These are phyloP conservation scores for Drosophila sproati DNA, from an alignment of 1,140 invertebrate species.

Conservation along the genomic window DNA sequence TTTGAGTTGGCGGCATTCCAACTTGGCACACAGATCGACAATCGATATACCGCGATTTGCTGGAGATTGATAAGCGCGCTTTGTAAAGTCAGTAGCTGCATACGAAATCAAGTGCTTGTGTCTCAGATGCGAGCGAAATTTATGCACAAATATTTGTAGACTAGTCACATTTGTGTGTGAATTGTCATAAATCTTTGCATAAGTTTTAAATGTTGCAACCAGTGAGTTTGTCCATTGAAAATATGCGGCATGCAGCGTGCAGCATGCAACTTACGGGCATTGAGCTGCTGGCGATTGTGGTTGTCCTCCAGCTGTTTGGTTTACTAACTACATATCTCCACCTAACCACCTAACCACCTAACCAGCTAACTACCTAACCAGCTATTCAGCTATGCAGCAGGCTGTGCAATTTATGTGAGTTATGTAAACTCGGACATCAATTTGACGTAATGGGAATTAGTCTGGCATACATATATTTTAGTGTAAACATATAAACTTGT, in stretches of 20 bases:
- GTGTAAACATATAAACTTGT: constrained; percentile 50
- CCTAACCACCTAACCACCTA: too few relatives aligned
- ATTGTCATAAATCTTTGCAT: constrained; percentile 67
- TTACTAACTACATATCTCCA: constrained; percentile 14
- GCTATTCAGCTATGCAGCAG: constrained; percentile 18
- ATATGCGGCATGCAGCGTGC: constrained; percentile 24
- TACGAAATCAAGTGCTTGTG: background rate
- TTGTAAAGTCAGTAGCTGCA: constrained; percentile 25
- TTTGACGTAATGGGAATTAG: constrained; percentile 73
- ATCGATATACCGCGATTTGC: constrained; percentile 49
- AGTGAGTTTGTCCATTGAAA: constrained; percentile 20
- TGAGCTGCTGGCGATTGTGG: constrained; percentile 63
- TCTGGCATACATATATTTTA: constrained; percentile 25
- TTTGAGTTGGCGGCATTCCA: constrained; percentile 68
- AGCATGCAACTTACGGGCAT: constrained; percentile 1
- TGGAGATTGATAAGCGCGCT: constrained; percentile 50
- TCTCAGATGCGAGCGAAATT: background rate
- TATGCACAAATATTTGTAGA: background rate
- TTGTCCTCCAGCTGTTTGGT: constrained; percentile 66
- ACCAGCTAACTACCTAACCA: too few relatives aligned
- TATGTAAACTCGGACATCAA: constrained; percentile 65
- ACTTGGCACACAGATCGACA: constrained; percentile 64
- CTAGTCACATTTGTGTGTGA: constrained; percentile 42
- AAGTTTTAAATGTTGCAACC: constrained; percentile 42
- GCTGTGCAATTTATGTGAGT: constrained; percentile 63